Percentiles rank a stretch among this genome's conserved stretches.
Conservation (phyloP, 2,113 vertebrate genomes). For the Otis tarda region DNA sequence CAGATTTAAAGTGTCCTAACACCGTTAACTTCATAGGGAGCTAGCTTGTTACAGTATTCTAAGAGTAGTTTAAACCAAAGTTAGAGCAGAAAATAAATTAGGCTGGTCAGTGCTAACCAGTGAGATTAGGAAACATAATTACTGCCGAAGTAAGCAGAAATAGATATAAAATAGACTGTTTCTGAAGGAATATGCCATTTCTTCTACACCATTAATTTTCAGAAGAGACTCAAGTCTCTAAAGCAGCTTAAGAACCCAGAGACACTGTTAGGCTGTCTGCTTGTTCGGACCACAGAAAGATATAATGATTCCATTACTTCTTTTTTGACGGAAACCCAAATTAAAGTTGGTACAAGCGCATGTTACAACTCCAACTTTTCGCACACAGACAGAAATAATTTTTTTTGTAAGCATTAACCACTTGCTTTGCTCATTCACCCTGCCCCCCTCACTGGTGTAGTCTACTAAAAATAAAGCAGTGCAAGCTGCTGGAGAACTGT, state of each 20-base stretch:
- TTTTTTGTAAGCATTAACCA: neutral
- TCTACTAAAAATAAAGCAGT: constrained; percentile 38
- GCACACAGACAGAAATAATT: neutral
- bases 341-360: neutral
- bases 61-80: neutral
- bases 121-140: neutral
- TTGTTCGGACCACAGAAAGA: neutral
- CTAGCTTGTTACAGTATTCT: neutral
- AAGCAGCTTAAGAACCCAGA: neutral
- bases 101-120: neutral
- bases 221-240: neutral
- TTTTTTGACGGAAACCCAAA: neutral
- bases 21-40: neutral
- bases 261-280: neutral
- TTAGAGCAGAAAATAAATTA: neutral
- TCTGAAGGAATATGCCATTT: neutral
- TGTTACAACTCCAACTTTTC: neutral
- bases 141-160: neutral
- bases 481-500: constrained; percentile 45
- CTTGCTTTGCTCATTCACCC: neutral
- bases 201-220: neutral
- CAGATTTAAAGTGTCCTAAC: neutral
- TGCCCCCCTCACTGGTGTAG: neutral
- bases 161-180: neutral
- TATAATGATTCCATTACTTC: neutral